Evolutionary conservation across 1,140 invertebrate genomes (phyloP).

Genomic region (Ruditapes philippinarum): DNA sequence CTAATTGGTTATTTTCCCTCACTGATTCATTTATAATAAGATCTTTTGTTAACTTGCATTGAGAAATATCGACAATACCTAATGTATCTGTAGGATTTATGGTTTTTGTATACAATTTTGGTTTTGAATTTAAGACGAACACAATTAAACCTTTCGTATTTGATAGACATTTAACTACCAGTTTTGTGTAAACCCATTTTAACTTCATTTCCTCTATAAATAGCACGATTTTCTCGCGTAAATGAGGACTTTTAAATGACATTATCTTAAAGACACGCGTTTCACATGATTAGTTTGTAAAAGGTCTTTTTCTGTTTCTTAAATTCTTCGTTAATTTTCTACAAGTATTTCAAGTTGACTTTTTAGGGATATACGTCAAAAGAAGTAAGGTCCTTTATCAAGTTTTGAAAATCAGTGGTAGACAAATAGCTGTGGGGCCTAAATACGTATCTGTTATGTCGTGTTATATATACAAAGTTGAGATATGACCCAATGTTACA

Average conservation of each 20-base stretch:
- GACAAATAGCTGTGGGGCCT: slow-evolving; percentile 18
- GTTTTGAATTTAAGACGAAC: not conserved
- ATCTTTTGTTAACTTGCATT: not conserved
- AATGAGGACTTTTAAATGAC: too few species aligned
- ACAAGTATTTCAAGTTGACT: too few species aligned
- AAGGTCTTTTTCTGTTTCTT: too few species aligned
- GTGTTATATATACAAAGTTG: not conserved
- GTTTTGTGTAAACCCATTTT: too few species aligned
- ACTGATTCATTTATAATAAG: not conserved
- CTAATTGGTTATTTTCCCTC: slow-evolving; percentile 5
- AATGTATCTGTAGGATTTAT: slow-evolving; percentile 14
- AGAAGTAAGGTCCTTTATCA: too few species aligned
- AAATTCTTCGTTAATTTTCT: too few species aligned
- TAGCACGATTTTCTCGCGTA: too few species aligned
- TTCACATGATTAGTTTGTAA: too few species aligned
- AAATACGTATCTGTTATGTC: slow-evolving; percentile 12
- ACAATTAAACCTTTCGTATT: not conserved
- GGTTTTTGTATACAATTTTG: not conserved
- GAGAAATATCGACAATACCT: not conserved
- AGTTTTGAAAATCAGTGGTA: slow-evolving; percentile 12
- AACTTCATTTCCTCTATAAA: too few species aligned
- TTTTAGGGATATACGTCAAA: too few species aligned
- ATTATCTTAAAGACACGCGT: too few species aligned
- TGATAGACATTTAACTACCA: not conserved
- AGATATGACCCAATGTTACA: slow-evolving; percentile 30